phyloP scores from a whole-genome alignment of 1,140 invertebrate genomes.

The Andrena cerasifolii region DNA sequence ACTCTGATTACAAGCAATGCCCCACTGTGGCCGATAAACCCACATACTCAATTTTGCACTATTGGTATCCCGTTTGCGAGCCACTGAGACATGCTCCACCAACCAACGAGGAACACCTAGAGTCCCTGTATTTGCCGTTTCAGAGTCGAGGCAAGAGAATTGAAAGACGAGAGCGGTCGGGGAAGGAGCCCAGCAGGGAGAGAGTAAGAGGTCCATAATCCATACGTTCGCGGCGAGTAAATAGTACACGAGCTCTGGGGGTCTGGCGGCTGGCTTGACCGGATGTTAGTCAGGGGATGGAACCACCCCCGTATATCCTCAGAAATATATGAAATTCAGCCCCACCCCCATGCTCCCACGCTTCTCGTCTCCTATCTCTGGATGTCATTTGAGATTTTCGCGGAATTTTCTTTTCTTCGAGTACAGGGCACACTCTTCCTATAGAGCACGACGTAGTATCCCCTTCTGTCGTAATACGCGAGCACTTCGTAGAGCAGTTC shows the following conservation, averaged over 20 bases:
- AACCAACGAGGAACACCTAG: too few species aligned
- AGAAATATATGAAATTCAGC: conserved; percentile 48
- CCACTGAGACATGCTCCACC: neutral
- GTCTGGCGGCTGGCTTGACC: conserved; percentile 28
- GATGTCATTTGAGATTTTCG: neutral
- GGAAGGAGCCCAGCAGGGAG: neutral
- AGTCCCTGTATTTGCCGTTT: neutral
- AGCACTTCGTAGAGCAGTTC: neutral
- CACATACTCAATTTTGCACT: neutral
- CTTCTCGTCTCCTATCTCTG: neutral
- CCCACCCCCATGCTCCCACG: neutral
- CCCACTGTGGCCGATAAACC: too few species aligned
- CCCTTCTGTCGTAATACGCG: neutral
- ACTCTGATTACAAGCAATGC: too few species aligned
- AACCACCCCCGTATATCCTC: conserved; percentile 28
- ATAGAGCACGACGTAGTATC: neutral
- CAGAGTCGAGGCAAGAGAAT: conserved; percentile 10
- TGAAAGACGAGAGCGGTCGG: conserved; percentile 19
- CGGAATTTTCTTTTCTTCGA: neutral
- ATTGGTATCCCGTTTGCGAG: neutral
- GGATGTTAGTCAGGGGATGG: conserved; percentile 54
- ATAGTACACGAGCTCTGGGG: conserved; percentile 67
- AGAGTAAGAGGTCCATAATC: conserved; percentile 60
- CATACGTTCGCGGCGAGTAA: conserved; percentile 69
- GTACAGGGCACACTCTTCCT: neutral